These are phyloP conservation scores for Urechis unicinctus DNA, from an alignment of 2,888 invertebrate genomes.

Conservation along the genomic window DNA sequence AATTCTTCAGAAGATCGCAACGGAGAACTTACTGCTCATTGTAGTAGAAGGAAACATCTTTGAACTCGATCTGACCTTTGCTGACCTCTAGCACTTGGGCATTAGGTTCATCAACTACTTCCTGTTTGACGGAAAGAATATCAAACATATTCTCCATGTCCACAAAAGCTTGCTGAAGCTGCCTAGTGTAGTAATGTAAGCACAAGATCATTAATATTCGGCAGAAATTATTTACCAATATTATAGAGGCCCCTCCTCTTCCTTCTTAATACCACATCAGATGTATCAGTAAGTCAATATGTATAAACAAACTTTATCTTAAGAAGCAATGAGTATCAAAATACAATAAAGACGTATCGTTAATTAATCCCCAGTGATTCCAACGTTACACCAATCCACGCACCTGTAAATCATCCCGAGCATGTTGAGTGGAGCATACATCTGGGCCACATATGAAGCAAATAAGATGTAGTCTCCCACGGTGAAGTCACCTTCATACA, in stretches of 20 bases:
- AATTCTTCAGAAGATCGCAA: too few relatives aligned
- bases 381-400: too few relatives aligned
- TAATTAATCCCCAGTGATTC: conserved; percentile 18
- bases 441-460: conserved; percentile 78
- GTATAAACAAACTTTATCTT: too few relatives aligned
- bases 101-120: conserved; percentile 64
- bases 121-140: conserved; percentile 73
- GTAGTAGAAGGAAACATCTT: conserved; percentile 81
- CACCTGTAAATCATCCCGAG: conserved; percentile 94
- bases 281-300: too few relatives aligned
- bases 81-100: conserved; percentile 66
- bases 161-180: conserved; percentile 89
- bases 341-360: neutral
- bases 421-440: conserved; percentile 91
- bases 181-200: conserved; percentile 54
- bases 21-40: conserved; percentile 50
- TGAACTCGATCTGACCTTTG: conserved; percentile 67
- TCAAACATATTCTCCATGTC: conserved; percentile 99
- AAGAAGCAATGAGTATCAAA: too few relatives aligned
- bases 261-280: too few relatives aligned
- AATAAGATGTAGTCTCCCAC: conserved; percentile 92
- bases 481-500: conserved; percentile 63
- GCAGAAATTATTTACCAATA: too few relatives aligned
- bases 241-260: too few relatives aligned
- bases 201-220: neutral